Percentiles rank a stretch among this genome's conserved stretches.
Conservation (phyloP, 2,113 vertebrate genomes). For the Callipepla californica region DNA sequence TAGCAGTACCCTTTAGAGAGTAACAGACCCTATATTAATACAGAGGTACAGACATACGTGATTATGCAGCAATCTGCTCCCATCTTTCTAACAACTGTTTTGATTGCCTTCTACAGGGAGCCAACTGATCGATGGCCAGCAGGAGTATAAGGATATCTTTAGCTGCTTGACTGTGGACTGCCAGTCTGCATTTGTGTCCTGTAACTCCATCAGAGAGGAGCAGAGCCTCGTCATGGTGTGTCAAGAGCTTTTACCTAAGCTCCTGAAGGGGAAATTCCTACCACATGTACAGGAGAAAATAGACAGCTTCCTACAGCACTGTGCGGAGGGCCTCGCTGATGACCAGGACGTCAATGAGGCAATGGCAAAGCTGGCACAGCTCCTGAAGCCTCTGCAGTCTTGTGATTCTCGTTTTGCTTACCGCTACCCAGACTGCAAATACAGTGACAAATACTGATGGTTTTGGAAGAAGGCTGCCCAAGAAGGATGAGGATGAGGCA, state of each 20-base stretch:
- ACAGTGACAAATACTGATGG: slow-evolving; percentile 72
- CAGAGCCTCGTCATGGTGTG: slow-evolving; percentile 82
- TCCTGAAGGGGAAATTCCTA: slow-evolving; percentile 73
- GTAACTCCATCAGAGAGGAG: slow-evolving; percentile 70
- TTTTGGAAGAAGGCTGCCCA: background rate
- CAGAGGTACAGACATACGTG: background rate
- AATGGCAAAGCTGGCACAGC: slow-evolving; percentile 60
- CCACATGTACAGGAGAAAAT: slow-evolving; percentile 65
- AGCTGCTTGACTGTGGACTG: slow-evolving; percentile 83
- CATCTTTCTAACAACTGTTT: background rate
- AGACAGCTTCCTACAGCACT: slow-evolving; percentile 69
- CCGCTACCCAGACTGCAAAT: slow-evolving; percentile 88
- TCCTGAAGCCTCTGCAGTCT: slow-evolving; percentile 78
- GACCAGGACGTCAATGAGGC: slow-evolving; percentile 27
- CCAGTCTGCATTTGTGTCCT: slow-evolving; percentile 69
- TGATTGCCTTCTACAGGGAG: slow-evolving; percentile 70
- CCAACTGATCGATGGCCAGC: background rate
- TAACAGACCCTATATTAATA: background rate
- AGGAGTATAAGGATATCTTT: slow-evolving; percentile 80
- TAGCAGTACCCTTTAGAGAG: background rate
- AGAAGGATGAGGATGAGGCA: background rate
- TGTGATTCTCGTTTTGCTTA: slow-evolving; percentile 83
- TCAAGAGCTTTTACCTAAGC: slow-evolving; percentile 76
- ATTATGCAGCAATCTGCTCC: background rate
- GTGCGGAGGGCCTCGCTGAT: background rate